These are phyloP conservation scores for Zootoca vivipara DNA, from an alignment of 2,113 vertebrate genomes.

Conservation along the genomic window DNA sequence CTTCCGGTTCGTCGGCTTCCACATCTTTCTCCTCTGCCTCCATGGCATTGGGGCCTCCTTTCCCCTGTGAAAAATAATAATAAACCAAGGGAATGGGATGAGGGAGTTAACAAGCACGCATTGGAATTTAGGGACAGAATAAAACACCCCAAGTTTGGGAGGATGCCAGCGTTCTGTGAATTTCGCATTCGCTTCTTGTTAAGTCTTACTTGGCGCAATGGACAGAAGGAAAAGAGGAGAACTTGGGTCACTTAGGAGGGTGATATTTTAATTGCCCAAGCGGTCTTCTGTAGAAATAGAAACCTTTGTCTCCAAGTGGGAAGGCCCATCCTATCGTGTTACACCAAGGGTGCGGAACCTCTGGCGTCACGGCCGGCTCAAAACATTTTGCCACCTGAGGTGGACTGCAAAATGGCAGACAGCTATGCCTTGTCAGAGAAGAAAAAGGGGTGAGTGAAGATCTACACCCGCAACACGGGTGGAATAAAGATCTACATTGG, in stretches of 20 bases:
- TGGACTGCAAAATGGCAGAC: no score
- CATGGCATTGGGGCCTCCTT: not conserved
- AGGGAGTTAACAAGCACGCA: not conserved
- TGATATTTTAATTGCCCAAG: not conserved
- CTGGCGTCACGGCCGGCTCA: no score
- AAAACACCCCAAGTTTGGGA: not conserved
- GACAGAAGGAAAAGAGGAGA: not conserved
- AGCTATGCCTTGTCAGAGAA: no score
- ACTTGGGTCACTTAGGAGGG: not conserved
- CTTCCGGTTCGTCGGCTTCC: not conserved
- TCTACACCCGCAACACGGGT: no score
- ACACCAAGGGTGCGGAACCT: no score
- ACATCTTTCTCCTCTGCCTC: constrained; percentile 11
- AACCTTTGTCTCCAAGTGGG: not conserved
- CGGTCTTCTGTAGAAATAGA: not conserved
- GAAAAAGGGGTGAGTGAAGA: no score
- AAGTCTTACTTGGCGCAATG: not conserved
- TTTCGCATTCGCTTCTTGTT: no score
- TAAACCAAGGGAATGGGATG: no score
- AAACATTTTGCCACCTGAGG: no score
- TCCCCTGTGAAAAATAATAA: constrained; percentile 9
- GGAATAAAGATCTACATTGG: no score
- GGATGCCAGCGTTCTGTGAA: not conserved
- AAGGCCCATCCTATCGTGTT: no score
- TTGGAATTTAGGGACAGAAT: no score